phyloP scores from a whole-genome alignment of 2,888 invertebrate species.

The Salpingus planirostris region DNA sequence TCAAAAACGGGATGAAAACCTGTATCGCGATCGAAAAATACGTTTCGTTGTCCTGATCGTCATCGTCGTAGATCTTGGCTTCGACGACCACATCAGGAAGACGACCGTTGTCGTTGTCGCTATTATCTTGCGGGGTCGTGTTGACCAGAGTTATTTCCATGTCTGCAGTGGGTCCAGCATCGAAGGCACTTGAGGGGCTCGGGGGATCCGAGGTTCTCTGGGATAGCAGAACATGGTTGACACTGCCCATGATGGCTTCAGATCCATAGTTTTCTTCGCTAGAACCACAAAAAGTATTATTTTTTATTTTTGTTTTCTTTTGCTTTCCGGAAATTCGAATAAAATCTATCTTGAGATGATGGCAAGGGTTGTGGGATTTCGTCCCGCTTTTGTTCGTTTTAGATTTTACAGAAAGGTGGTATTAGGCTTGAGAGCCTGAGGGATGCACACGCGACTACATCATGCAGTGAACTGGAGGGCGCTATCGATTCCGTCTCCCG shows the following conservation, averaged over 20 bases:
- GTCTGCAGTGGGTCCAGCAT: conserved; percentile 28
- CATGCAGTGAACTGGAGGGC: conserved; percentile 31
- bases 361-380: too few relatives aligned
- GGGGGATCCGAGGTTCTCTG: conserved; percentile 29
- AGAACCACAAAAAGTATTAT: conserved; percentile 14
- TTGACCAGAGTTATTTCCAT: conserved; percentile 35
- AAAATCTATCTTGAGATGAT: conserved; percentile 3
- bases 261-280: conserved; percentile 41
- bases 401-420: conserved; percentile 1
- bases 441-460: conserved; percentile 32
- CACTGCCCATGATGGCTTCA: conserved; percentile 39
- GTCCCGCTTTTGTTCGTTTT: conserved; percentile 17
- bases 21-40: conserved; percentile 55
- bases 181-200: conserved; percentile 36
- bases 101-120: conserved; percentile 42
- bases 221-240: conserved; percentile 35
- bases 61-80: conserved; percentile 39
- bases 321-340: background rate
- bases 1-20: conserved; percentile 62
- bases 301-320: too few relatives aligned
- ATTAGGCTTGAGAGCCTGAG: conserved; percentile 26
- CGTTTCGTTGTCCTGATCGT: conserved; percentile 45
- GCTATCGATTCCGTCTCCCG: conserved; percentile 14
- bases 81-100: conserved; percentile 49
- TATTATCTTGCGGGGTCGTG: conserved; percentile 25